Evolutionary conservation across 2,797 vertebrate genomes (phyloP), one percentile per base, ranked within the genome.

Genomic region (Paratrypauchen microcephalus): DNA sequence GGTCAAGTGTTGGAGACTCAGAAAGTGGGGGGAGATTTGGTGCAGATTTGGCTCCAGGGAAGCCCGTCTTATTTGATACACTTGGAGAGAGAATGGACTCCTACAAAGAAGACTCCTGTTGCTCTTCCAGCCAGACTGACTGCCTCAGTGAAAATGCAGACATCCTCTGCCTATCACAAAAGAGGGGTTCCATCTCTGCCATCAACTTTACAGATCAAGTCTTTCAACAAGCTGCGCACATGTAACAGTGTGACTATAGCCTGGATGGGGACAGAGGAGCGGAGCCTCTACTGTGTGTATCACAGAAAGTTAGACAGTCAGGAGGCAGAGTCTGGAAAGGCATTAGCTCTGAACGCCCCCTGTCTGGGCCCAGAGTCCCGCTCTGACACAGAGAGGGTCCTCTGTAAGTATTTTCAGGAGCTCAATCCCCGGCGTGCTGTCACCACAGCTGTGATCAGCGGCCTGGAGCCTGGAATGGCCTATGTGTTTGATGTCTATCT

Each of bases 401-500:
- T 95, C 59, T 97, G 96, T 86, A 97, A 96, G 82, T 96, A 96
- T 80, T 97, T 96, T 89, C 93, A 96, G 66, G 91, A 96, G 71
- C 78, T 94, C 21, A 95, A 96, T 80, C 92, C 89, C 68, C 94
- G 91, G 45, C 85, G 94, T 86, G 95, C 96, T 0, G 96, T 97
- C 78, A 96, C 96, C 39, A 95, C 95, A 39, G 94, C 95, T 79
- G 94, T 93, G 82, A 93, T 97, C 52, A 86, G 86, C 47, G 94
- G 92, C 78, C 87, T 97, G 76, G 89, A 95, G 83, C 90, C 92
- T 5, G 95, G 93, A 55, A 91, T 78, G 5, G 81, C 91, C 73
- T 97, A 97, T 72, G 79, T 95, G 88, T 95, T 97, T 83, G 96
- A 97, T 78, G 91, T 97, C 74, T 97, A 97, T 84, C 93, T 97